phyloP scores from a whole-genome alignment of 2,113 vertebrate species.

The Amblyornis subalaris region DNA sequence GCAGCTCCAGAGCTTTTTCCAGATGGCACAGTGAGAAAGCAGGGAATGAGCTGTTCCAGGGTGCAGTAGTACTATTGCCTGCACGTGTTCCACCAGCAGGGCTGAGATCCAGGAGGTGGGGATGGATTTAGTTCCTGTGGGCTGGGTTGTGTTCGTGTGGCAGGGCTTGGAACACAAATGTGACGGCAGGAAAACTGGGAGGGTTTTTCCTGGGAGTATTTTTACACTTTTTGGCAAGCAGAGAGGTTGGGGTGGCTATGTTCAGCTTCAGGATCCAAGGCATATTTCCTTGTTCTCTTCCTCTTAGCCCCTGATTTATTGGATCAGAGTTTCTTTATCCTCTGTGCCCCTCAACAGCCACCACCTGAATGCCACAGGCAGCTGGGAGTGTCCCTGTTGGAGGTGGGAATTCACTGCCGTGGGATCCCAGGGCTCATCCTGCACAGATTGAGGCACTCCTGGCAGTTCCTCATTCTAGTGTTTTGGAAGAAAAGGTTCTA shows the following conservation, averaged over 20 bases:
- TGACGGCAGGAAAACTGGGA: neutral
- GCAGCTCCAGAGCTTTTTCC: neutral
- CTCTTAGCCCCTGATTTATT: neutral
- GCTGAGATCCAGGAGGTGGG: constrained; percentile 8
- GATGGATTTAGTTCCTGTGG: neutral
- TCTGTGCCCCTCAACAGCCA: neutral
- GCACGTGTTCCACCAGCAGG: constrained; percentile 3
- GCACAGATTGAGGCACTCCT: neutral
- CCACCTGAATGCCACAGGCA: fast-evolving
- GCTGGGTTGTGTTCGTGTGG: neutral
- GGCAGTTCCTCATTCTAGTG: fast-evolving
- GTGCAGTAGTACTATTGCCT: constrained; percentile 1
- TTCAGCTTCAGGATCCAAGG: neutral
- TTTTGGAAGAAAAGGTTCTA: neutral
- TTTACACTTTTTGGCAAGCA: neutral
- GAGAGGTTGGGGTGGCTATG: neutral
- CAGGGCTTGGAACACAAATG: neutral
- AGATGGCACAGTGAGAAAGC: constrained; percentile 15
- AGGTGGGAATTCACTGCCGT: neutral
- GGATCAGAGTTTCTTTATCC: fast-evolving
- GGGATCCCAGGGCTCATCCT: neutral
- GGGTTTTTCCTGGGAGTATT: neutral
- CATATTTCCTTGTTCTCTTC: fast-evolving
- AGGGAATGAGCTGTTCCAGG: neutral
- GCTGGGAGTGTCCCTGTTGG: fast-evolving